Conservation (phyloP, 2,888 invertebrate genomes). For the Drosophila merina region DNA sequence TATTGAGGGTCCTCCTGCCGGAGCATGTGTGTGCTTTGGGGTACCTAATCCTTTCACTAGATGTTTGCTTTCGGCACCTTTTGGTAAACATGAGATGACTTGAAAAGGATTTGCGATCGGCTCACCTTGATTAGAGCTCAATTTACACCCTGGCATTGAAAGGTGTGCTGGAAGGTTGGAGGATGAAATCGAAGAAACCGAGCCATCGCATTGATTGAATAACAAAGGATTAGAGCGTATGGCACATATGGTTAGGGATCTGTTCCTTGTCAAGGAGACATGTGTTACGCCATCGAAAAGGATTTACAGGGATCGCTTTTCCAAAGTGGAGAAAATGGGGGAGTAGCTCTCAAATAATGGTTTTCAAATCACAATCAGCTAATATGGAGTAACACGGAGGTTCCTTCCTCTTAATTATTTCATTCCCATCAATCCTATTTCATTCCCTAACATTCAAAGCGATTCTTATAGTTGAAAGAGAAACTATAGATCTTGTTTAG, state of each 20-base stretch:
- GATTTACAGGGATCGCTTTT: constrained; percentile 22
- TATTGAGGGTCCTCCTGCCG: constrained; percentile 19
- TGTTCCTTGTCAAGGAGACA: constrained; percentile 39
- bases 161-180: constrained; percentile 52
- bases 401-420: not conserved
- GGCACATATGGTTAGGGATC: constrained; percentile 56
- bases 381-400: not conserved
- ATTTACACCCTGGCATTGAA: constrained; percentile 53
- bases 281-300: constrained; percentile 56
- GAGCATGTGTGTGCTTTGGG: constrained; percentile 70
- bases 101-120: constrained; percentile 63
- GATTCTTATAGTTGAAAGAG: too few species aligned
- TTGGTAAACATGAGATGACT: constrained; percentile 73
- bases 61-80: constrained; percentile 71
- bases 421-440: too few species aligned
- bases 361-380: constrained; percentile 7
- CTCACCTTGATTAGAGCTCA: constrained; percentile 73
- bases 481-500: too few species aligned
- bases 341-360: constrained; percentile 19
- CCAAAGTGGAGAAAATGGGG: constrained; percentile 15
- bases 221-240: constrained; percentile 52
- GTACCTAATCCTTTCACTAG: constrained; percentile 67
- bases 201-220: constrained; percentile 51
- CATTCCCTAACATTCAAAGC: too few species aligned
- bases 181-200: constrained; percentile 38